Conservation (phyloP, 2,797 vertebrate species). For the Tragopan temminckii region DNA sequence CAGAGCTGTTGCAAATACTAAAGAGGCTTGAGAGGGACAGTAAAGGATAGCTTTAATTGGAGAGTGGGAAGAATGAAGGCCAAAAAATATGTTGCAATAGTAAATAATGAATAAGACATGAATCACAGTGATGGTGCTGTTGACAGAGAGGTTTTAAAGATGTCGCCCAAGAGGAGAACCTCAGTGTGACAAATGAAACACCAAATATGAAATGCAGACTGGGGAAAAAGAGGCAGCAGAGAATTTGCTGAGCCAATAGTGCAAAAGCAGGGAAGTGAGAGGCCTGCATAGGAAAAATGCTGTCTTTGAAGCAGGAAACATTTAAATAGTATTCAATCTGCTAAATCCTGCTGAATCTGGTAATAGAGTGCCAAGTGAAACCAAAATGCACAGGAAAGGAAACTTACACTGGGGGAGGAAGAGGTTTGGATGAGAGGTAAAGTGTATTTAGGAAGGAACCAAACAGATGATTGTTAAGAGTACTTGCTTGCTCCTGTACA, state of each 20-base stretch:
- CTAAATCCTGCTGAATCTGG: not conserved
- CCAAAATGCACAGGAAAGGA: not conserved
- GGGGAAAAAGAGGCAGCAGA: not conserved
- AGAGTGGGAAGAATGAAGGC: not conserved
- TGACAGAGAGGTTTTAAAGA: not conserved
- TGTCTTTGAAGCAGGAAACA: not conserved
- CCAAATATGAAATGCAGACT: not conserved
- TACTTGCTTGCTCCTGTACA: not conserved
- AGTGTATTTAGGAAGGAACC: not conserved
- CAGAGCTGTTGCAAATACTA: not conserved
- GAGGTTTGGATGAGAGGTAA: not conserved
- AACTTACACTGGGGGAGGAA: not conserved
- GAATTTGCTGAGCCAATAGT: not conserved
- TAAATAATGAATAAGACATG: not conserved
- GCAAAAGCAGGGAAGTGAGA: not conserved
- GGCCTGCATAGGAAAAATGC: not conserved
- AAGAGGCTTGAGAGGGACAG: not conserved
- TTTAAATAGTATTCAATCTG: not conserved
- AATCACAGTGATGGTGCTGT: not conserved
- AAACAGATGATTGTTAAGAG: not conserved
- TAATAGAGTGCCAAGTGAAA: not conserved
- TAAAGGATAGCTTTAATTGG: not conserved
- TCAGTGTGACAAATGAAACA: not conserved
- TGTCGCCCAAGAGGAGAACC: not conserved
- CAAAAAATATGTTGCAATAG: conserved; percentile 3